These are phyloP conservation scores for Lacanobia oleracea DNA, from an alignment of 2,888 invertebrate genomes.

Conservation along the genomic window DNA sequence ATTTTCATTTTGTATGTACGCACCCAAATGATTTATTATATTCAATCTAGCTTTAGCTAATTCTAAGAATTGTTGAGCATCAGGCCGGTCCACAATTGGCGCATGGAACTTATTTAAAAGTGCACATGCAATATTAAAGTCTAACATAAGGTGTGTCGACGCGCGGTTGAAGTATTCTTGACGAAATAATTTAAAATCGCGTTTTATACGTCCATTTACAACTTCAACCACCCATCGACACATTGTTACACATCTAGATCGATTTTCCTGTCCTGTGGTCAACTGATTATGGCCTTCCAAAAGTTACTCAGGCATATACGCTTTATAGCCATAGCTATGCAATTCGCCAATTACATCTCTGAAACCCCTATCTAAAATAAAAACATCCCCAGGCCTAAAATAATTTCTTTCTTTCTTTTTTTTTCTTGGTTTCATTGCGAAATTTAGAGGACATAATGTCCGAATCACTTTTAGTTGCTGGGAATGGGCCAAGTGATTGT, in stretches of 20 bases:
- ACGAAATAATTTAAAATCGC: too few species aligned
- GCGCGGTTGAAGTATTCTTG: too few species aligned
- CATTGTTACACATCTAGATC: not conserved
- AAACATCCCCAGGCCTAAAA: not conserved
- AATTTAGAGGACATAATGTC: conserved; percentile 1
- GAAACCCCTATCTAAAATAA: too few species aligned
- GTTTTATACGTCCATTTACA: too few species aligned
- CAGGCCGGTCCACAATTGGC: not conserved
- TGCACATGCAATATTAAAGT: not conserved
- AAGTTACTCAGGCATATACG: not conserved
- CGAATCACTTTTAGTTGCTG: not conserved
- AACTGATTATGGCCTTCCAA: conserved; percentile 1
- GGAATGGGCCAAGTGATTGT: conserved; percentile 7
- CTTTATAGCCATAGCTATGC: not conserved
- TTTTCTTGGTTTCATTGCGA: not conserved
- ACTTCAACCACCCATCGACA: too few species aligned
- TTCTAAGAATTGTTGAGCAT: conserved; percentile 8
- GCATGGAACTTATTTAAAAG: conserved; percentile 1
- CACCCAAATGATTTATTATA: conserved; percentile 6
- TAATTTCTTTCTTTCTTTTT: too few species aligned
- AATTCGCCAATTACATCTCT: not conserved
- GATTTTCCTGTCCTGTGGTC: not conserved
- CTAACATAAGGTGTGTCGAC: too few species aligned
- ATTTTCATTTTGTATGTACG: conserved; percentile 11
- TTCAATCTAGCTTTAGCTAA: conserved; percentile 9